Percentiles rank a stretch among this genome's conserved stretches.
phyloP scores from a whole-genome alignment of 2,888 invertebrate genomes.

The Unio pictorum region DNA sequence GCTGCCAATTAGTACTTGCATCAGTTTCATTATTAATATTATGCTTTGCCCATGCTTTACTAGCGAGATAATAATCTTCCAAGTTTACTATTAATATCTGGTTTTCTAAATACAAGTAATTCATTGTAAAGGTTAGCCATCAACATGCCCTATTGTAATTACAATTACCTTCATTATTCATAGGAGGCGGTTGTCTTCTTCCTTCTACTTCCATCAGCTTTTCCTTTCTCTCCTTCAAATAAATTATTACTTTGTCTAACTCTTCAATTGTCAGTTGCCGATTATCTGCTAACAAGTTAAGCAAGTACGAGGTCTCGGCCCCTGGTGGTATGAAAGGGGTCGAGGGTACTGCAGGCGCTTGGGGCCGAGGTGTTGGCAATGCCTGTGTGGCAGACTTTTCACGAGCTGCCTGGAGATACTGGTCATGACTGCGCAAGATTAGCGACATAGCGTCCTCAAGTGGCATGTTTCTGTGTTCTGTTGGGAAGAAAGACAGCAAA shows the following conservation, averaged over 20 bases:
- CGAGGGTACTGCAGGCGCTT: slow-evolving; percentile 17
- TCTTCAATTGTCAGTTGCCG: slow-evolving; percentile 73
- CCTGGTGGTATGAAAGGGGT: slow-evolving; percentile 57
- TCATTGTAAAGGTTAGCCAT: too few species aligned
- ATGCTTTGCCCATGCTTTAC: too few species aligned
- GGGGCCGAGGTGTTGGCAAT: slow-evolving; percentile 10
- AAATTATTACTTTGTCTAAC: slow-evolving; percentile 71
- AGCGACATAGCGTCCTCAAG: slow-evolving; percentile 89
- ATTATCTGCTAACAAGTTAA: slow-evolving; percentile 88
- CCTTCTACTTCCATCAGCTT: slow-evolving; percentile 42
- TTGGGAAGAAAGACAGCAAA: slow-evolving; percentile 27
- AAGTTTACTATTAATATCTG: too few species aligned
- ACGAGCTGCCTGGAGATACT: slow-evolving; percentile 60
- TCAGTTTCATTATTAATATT: too few species aligned
- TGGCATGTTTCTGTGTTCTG: slow-evolving; percentile 97
- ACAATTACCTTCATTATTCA: slow-evolving; percentile 29
- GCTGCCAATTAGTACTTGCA: too few species aligned
- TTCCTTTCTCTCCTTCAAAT: slow-evolving; percentile 82
- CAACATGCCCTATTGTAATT: neutral
- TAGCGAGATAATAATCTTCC: too few species aligned
- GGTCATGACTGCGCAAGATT: slow-evolving; percentile 75
- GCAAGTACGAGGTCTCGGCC: slow-evolving; percentile 71
- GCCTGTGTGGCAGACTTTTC: slow-evolving; percentile 52
- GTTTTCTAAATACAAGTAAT: too few species aligned
- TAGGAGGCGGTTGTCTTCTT: slow-evolving; percentile 15